Evolutionary conservation across 2,797 vertebrate species (phyloP).

Genomic region (Trichosurus vulpecula): DNA sequence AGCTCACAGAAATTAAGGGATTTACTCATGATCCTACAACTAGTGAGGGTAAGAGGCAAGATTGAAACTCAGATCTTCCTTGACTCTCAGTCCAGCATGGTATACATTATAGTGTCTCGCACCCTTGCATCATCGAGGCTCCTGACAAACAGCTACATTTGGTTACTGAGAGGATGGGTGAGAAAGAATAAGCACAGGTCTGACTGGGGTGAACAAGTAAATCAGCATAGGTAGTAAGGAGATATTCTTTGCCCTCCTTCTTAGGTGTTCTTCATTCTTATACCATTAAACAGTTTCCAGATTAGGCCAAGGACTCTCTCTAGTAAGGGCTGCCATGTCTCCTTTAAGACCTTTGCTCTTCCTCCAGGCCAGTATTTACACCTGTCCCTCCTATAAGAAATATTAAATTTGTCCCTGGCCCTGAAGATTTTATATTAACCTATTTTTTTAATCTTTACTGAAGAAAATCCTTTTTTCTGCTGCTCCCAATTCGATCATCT

Average conservation of each 20-base stretch:
- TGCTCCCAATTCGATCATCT: constrained; percentile 49
- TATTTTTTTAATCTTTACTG: constrained; percentile 78
- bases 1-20: background rate
- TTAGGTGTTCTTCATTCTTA: constrained; percentile 55
- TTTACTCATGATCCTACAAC: background rate
- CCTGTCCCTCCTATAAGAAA: constrained; percentile 67
- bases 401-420: constrained; percentile 77
- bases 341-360: constrained; percentile 64
- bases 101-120: background rate
- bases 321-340: constrained; percentile 62
- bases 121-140: constrained; percentile 46
- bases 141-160: constrained; percentile 53
- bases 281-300: constrained; percentile 46
- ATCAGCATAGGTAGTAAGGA: background rate
- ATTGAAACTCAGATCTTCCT: background rate
- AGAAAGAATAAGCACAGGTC: background rate
- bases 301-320: constrained; percentile 56
- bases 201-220: background rate
- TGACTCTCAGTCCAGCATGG: background rate
- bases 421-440: constrained; percentile 79
- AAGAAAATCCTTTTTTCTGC: constrained; percentile 74
- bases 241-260: background rate
- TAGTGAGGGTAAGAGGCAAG: background rate
- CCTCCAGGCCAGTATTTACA: constrained; percentile 56
- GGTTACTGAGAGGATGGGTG: background rate